Evolutionary conservation across 2,113 vertebrate species (phyloP).

Genomic region (Phasianus colchicus): DNA sequence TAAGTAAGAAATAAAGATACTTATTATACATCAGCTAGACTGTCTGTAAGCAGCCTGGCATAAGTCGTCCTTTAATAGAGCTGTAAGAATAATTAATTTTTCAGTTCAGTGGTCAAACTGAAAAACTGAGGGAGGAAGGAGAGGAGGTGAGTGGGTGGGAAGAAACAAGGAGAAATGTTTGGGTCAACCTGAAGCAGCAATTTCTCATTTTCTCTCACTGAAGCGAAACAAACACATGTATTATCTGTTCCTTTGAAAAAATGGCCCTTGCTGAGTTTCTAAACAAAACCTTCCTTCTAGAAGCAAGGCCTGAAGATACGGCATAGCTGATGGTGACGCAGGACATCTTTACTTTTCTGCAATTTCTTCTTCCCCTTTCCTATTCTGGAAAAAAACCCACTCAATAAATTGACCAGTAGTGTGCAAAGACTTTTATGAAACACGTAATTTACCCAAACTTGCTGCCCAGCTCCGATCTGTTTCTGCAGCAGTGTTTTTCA

Average conservation of each 20-base stretch:
- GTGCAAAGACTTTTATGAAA: not conserved
- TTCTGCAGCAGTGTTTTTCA: not conserved
- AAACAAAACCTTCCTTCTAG: not conserved
- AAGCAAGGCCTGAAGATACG: not conserved
- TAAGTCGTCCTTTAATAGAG: conserved; percentile 60
- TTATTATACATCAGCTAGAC: conserved; percentile 5
- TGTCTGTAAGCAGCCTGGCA: not conserved
- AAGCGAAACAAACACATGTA: conserved; percentile 10
- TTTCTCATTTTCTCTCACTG: conserved; percentile 55
- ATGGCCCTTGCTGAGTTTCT: not conserved
- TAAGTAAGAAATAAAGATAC: conserved; percentile 12
- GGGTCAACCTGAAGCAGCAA: conserved; percentile 19
- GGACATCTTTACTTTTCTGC: not conserved
- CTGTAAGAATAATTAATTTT: conserved; percentile 71
- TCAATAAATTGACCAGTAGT: not conserved
- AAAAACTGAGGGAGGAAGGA: conserved; percentile 52
- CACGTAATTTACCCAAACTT: not conserved
- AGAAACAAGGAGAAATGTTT: conserved; percentile 40
- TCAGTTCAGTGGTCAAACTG: conserved; percentile 67
- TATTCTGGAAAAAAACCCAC: not conserved
- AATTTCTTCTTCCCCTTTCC: not conserved
- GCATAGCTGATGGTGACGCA: not conserved
- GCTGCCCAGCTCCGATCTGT: not conserved
- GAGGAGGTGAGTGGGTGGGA: conserved; percentile 12
- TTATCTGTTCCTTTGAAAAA: conserved; percentile 29